Base-by-base conservation (phyloP, 2,113 vertebrate genomes). In the Aptenodytes forsteri region DNA sequence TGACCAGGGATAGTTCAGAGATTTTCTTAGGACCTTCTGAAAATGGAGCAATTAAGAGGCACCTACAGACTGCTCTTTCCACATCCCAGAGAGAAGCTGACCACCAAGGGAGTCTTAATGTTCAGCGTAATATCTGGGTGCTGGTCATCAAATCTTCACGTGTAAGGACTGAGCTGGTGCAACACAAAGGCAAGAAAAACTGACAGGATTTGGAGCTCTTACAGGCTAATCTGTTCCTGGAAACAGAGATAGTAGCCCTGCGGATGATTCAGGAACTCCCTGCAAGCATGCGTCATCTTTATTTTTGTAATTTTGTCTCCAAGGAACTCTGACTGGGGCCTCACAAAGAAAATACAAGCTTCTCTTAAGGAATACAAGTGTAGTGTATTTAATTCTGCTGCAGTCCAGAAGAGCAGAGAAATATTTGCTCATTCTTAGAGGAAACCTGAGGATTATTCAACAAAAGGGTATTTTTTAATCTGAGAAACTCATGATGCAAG, bases 121-220 rank as follows among this genome's bases (percentile, higher is more conserved):
- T 23, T 77, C 46, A 70, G 34, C 27, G 25, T 6, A 59, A 4
- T 3, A 47, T 3, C 23, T 32, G 12, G 4, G 29, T 44, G 30
- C 27, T 8, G 9, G 14, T 29, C 42, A 83, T 25, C 49, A 91
- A 65, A 52, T 20, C 47, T 71, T 70, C 50, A 38, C 0, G 0
- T 7, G 7, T 10, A 81, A 49, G 17, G 69, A 47, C 17, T 47
- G 18, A 87, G n/a, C 19, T 42, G 34, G 13, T 26, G 23, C n/a
- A 66, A 42, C 16, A 76, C 21, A 81, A 81, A 77, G 7, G 8
- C 6, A 70, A 75, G 29, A 56, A 30, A 65, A 83, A 50, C 25
- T n/a, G 34, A 40, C 7, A 46, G 42, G 47, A 64, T 42, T 16
- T 32, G 1, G 19, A 83, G 66, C 11, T 90, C 42, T 88, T 27